Conservation (phyloP, 2,113 vertebrate genomes). For the Ptyas mucosa region DNA sequence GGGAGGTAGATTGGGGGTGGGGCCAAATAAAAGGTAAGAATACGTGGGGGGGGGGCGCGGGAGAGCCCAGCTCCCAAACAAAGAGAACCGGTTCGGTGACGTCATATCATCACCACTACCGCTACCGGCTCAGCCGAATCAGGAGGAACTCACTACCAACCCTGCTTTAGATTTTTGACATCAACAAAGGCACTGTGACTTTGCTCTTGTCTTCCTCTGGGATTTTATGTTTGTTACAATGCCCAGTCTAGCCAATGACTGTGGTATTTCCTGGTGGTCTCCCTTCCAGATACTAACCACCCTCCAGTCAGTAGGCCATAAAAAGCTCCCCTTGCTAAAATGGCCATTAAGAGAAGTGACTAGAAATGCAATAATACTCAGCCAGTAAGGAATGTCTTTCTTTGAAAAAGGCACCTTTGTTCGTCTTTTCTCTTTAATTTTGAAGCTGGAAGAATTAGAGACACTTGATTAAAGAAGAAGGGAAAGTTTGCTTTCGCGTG, state of each 20-base stretch:
- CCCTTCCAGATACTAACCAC: background rate
- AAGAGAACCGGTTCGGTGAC: too few relatives aligned
- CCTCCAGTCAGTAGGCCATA: background rate
- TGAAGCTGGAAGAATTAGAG: background rate
- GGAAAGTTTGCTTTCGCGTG: background rate
- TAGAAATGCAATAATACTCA: background rate
- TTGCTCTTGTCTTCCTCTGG: background rate
- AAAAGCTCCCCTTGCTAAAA: background rate
- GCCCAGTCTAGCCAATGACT: background rate
- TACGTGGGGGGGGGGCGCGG: too few relatives aligned
- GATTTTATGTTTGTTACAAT: background rate
- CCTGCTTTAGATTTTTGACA: background rate
- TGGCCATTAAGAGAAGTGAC: background rate
- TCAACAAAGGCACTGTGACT: background rate
- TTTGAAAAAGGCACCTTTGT: background rate
- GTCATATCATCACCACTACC: too few relatives aligned
- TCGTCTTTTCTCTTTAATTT: background rate
- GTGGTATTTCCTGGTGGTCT: background rate
- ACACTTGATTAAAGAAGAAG: background rate
- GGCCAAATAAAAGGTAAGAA: too few relatives aligned
- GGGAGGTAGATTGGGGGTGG: too few relatives aligned
- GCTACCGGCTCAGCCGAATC: too few relatives aligned
- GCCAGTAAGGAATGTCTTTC: background rate
- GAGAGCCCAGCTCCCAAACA: too few relatives aligned
- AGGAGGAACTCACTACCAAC: too few relatives aligned